Percentiles rank a stretch among this genome's conserved stretches.
These are phyloP conservation scores for Polypterus bichir DNA, from an alignment of 2,113 vertebrate genomes.

Conservation along the genomic window DNA sequence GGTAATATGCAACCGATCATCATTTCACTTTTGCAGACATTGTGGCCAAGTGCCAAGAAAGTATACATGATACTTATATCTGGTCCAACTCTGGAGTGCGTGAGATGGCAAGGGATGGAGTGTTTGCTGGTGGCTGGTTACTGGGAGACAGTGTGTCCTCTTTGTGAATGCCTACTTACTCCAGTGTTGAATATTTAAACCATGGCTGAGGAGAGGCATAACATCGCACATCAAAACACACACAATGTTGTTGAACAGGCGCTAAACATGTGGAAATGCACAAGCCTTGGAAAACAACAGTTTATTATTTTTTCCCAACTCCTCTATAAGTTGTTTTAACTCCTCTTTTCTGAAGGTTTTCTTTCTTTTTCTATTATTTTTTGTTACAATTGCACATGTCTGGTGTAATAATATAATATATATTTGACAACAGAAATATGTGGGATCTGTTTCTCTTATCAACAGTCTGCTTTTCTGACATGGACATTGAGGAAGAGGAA, in stretches of 20 bases:
- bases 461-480: too few species aligned
- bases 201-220: not conserved
- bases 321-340: too few species aligned
- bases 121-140: not conserved
- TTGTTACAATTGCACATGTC: too few species aligned
- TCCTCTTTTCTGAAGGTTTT: too few species aligned
- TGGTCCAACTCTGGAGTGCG: not conserved
- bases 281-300: too few species aligned
- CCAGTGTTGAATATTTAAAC: not conserved
- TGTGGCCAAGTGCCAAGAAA: conserved; percentile 3
- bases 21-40: not conserved
- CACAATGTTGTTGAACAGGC: not conserved
- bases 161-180: not conserved
- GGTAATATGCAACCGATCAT: not conserved
- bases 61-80: not conserved
- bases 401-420: too few species aligned
- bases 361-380: too few species aligned
- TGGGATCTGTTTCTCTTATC: too few species aligned
- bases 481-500: too few species aligned
- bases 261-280: not conserved
- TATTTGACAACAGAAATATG: too few species aligned
- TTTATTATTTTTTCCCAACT: too few species aligned
- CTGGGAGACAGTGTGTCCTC: conserved; percentile 4
- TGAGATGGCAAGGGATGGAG: not conserved
- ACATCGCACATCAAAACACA: not conserved